Base-by-base conservation (phyloP, 2,113 vertebrate genomes). In the Ictalurus furcatus region DNA sequence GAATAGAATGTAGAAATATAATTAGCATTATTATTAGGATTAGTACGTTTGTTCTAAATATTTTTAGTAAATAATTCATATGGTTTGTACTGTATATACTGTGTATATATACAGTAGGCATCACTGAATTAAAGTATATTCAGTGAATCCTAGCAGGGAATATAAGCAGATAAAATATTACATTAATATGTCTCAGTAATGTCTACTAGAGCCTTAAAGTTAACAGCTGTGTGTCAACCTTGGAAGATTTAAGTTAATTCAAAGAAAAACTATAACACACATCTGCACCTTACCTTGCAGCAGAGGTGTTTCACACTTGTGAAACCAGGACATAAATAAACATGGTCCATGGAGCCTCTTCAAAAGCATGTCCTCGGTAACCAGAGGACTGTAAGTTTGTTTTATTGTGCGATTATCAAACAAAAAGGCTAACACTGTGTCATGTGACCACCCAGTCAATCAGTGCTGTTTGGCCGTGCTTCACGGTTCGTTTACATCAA, bases 401-500 rank as follows among this genome's bases (percentile, higher is more conserved):
- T 69, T 87, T 81, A 81, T 80, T 54, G 59, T 28, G n/a, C 25
- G 30, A 17, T 76, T 30, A n/a, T 17, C 52, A 85, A 48, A 25
- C 71, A 63, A 58, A n/a, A 37, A 63, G 73, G 6, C 28, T 78
- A 56, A 30, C 16, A 56, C 19, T 83, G 65, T 63, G 21, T n/a
- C 82, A 91, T 59, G 56, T 76, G 63, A 65, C 74, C 71, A 12
- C n/a, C 56, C n/a, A 25, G 40, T 63, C 78, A 25, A 1, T 56
- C 54, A 73, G 80, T 25, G 30, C 80, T 85, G 30, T 67, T 89
- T 67, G 65, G 58, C 34, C 16, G 16, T 23, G 28, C n/a, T 87
- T 86, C 44, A 81, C 28, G 80, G 83, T 71, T 90, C 40, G 16
- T 88, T 90, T 88, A 58, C 84, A 80, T 87, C 80, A 44, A 79